Base-by-base conservation (phyloP, 2,888 invertebrate species). In the Dichetophora obliterata region DNA sequence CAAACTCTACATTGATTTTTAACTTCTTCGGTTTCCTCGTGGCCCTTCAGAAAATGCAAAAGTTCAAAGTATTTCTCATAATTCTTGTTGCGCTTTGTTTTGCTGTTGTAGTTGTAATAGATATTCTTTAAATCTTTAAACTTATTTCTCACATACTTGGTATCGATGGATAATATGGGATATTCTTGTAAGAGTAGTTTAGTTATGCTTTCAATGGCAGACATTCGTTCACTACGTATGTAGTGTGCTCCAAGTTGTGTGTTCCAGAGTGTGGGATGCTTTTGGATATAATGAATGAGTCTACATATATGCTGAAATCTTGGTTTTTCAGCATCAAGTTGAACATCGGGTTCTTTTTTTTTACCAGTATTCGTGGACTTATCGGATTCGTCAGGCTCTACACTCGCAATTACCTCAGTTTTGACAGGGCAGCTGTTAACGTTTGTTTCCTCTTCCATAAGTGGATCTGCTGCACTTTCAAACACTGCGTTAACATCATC, bases 221-320 rank as follows among this genome's bases (percentile, higher is more conserved):
- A 43, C 27, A 31, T 34, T 3, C 71, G 71, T 37, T 72, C 59
- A n/a, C 22, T 22, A 43, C 59, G 71, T 24, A 59, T 24, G n/a
- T 59, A 59, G 48, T 48, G 59, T 0, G 48, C n/a, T 3, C 43
- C 5, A 0, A 43, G 16, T 72, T 59, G 34, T 16, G 71, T 59
- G n/a, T 72, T 24, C 71, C 71, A 72, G n/a, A 72, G 59, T 6
- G 37, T 27, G 2, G 71, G 71, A 37, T 71, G 71, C 11, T 71
- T 43, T 0, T 34, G 43, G 4, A 71, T 59, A 9, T 59, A 27
- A 19, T 71, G 37, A 43, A 71, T 71, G 24, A 71, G 22, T 5
- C 27, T 57, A 8, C 37, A 59, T 6, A 71, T 57, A n/a, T 71
- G 71, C 22, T 57, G 24, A 37, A 14, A 71, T 27, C 11, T 65